Conservation (phyloP, 1,140 invertebrate genomes). For the Drosophila chauvacae region DNA sequence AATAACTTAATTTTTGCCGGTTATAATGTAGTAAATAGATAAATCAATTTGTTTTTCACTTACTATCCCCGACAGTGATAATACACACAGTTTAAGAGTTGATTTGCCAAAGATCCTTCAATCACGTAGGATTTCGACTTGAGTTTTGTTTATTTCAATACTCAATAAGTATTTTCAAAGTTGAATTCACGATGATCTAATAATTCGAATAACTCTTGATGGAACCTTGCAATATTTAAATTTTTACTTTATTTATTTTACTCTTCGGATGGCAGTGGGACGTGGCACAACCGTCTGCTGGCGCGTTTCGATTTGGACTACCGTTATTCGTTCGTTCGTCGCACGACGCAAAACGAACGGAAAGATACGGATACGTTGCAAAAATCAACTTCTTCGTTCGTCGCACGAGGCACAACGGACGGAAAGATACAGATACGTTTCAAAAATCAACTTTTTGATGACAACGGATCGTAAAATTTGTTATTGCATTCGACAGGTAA, state of each 20-base stretch:
- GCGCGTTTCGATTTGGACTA: constrained; percentile 67
- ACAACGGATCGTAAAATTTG: no score
- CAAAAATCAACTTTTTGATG: no score
- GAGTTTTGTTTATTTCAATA: not conserved
- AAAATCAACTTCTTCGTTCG: no score
- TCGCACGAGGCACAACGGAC: no score
- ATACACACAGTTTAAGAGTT: constrained; percentile 4
- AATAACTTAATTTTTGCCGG: not conserved
- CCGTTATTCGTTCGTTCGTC: constrained; percentile 30
- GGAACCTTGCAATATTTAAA: constrained; percentile 4
- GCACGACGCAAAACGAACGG: no score
- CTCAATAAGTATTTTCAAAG: not conserved
- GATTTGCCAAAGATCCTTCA: not conserved
- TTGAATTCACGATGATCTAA: not conserved
- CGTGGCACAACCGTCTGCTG: constrained; percentile 61
- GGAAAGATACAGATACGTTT: no score
- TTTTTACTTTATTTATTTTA: constrained; percentile 6
- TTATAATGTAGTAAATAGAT: not conserved
- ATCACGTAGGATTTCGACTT: not conserved
- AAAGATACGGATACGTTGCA: no score
- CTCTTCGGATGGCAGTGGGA: constrained; percentile 23
- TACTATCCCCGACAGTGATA: not conserved
- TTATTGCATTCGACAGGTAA: no score
- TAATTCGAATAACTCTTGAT: not conserved
- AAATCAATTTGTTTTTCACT: not conserved